Percentiles rank a stretch among this genome's conserved stretches.
phyloP scores from a whole-genome alignment of 2,113 vertebrate genomes.

The Pardalotus punctatus region DNA sequence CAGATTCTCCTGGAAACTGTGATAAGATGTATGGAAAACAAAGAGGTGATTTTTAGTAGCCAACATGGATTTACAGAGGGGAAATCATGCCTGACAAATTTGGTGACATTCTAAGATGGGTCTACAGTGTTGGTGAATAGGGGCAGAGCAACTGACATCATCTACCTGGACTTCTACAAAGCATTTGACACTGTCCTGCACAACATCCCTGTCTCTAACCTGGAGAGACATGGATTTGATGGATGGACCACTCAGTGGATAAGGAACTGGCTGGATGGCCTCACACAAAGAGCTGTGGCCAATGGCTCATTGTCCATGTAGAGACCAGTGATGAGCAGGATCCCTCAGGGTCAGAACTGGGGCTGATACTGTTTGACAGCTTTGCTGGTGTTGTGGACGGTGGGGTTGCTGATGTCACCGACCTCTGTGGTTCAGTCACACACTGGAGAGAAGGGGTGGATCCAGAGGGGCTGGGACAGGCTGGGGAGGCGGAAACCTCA shows the following conservation, averaged over 20 bases:
- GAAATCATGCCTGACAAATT: neutral
- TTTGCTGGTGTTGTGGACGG: neutral
- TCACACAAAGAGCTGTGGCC: neutral
- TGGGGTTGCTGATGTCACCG: neutral
- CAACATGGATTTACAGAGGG: neutral
- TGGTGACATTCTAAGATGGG: neutral
- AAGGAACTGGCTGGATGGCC: neutral
- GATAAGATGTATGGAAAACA: neutral
- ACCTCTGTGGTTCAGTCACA: neutral
- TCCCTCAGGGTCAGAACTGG: neutral
- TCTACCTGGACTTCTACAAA: neutral
- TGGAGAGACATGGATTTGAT: neutral
- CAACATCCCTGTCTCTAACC: neutral
- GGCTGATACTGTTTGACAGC: neutral
- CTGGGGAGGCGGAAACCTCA: neutral
- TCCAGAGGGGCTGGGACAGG: neutral
- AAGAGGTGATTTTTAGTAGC: neutral
- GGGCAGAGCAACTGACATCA: neutral
- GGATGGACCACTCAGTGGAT: neutral
- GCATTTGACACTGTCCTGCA: neutral
- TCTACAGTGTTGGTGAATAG: neutral
- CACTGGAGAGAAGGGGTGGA: neutral
- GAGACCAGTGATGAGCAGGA: neutral
- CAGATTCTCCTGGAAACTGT: neutral
- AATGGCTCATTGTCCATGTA: neutral